A percentile compares a stretch with the other conserved stretches of the same genome.
Conservation (phyloP, 2,113 vertebrate species). For the Labrus mixtus region DNA sequence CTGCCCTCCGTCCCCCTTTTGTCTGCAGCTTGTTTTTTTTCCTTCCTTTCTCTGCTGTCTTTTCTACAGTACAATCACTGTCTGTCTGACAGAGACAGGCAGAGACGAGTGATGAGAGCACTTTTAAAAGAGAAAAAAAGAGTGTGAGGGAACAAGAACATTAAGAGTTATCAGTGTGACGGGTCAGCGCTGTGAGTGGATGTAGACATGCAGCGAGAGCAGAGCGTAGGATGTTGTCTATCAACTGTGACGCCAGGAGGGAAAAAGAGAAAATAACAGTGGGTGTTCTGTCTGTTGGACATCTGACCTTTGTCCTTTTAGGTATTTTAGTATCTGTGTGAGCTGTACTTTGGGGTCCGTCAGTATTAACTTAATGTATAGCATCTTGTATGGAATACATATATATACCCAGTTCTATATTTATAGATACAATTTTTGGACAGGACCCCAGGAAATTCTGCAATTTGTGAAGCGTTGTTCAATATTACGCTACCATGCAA, state of each 20-base stretch:
- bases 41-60: constrained; percentile 5
- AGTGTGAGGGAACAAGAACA: constrained; percentile 14
- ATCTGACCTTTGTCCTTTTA: constrained; percentile 7
- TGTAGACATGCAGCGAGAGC: constrained; percentile 17
- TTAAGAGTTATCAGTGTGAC: constrained; percentile 15
- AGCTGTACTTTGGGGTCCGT: neutral
- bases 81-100: constrained; percentile 9
- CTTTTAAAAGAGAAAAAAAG: constrained; percentile 14
- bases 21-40: constrained; percentile 5
- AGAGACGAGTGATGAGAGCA: constrained; percentile 1
- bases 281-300: constrained; percentile 24
- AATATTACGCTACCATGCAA: too few species aligned
- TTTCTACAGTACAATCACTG: neutral
- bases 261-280: constrained; percentile 30
- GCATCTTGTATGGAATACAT: neutral
- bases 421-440: too few species aligned
- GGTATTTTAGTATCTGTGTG: neutral
- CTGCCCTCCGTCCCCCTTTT: constrained; percentile 14
- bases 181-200: constrained; percentile 17
- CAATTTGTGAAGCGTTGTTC: too few species aligned
- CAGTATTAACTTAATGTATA: neutral
- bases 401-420: neutral
- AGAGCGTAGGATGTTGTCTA: constrained; percentile 22
- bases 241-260: constrained; percentile 27
- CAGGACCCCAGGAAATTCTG: too few species aligned